Percentiles rank a stretch among this genome's conserved stretches.
Evolutionary conservation across 2,888 invertebrate species (phyloP).

Genomic region (Drosophila cognata): DNA sequence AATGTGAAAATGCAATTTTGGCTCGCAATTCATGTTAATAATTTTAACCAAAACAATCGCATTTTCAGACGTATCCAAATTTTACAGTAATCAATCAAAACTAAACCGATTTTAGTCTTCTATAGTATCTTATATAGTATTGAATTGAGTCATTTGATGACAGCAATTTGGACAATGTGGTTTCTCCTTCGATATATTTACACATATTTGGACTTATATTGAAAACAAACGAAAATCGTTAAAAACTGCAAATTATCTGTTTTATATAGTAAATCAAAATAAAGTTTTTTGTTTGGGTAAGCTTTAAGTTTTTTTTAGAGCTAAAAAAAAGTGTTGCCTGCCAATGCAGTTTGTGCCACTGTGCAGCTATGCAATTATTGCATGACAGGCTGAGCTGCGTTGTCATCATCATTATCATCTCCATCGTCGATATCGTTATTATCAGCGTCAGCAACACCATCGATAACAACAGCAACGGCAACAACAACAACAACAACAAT

Average conservation of each 20-base stretch:
- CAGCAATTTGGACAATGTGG: too few relatives aligned
- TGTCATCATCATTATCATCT: slow-evolving; percentile 17
- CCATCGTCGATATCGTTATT: slow-evolving; percentile 26
- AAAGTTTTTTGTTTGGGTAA: background rate
- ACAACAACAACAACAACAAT: slow-evolving; percentile 2
- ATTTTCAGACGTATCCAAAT: background rate
- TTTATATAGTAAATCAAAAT: background rate
- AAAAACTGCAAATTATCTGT: background rate
- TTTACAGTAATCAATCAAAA: background rate
- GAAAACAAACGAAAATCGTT: background rate
- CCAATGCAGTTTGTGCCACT: slow-evolving; percentile 26
- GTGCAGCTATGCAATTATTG: slow-evolving; percentile 53
- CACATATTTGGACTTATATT: background rate
- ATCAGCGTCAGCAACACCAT: slow-evolving; percentile 22
- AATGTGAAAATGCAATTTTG: too few relatives aligned
- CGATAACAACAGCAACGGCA: slow-evolving; percentile 27
- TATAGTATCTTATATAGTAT: too few relatives aligned
- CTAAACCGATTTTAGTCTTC: background rate
- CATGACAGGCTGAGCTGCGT: slow-evolving; percentile 15
- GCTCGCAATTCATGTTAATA: too few relatives aligned
- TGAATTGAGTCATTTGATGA: background rate
- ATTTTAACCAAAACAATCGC: background rate
- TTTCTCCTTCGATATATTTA: background rate
- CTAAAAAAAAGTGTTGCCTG: background rate
- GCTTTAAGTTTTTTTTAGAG: background rate